These are phyloP conservation scores for Drosophila kuntzei DNA, from an alignment of 2,888 invertebrate species.

Conservation along the genomic window DNA sequence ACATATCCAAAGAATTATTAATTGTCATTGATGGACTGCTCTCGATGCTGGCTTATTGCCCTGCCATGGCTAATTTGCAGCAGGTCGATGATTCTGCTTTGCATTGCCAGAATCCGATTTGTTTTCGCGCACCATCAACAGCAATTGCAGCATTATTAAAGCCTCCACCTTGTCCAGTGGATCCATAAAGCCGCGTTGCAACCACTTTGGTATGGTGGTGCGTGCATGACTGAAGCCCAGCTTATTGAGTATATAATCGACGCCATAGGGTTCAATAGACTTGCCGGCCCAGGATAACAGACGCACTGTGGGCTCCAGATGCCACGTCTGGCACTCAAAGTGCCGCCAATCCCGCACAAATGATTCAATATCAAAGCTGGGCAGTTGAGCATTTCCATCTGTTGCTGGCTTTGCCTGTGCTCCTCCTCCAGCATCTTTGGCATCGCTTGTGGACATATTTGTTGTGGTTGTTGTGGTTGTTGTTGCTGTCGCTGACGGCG, in stretches of 20 bases:
- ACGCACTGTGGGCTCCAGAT: constrained; percentile 96
- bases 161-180: constrained; percentile 97
- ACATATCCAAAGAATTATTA: constrained; percentile 40
- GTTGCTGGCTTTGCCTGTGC: constrained; percentile 8
- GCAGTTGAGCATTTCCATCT: constrained; percentile 47
- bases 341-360: constrained; percentile 94
- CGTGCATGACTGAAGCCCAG: constrained; percentile 98
- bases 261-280: constrained; percentile 98
- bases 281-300: constrained; percentile 96
- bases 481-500: constrained; percentile 33
- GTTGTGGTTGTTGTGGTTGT: constrained; percentile 31
- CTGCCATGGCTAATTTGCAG: constrained; percentile 52
- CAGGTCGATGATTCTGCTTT: constrained; percentile 62
- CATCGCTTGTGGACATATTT: constrained; percentile 27
- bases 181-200: constrained; percentile 99
- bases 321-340: constrained; percentile 98
- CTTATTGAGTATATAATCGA: constrained; percentile 99
- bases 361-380: constrained; percentile 87
- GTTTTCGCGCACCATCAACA: constrained; percentile 87
- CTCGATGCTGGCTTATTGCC: constrained; percentile 11
- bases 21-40: constrained; percentile 58
- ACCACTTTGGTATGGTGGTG: constrained; percentile 99
- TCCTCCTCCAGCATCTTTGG: constrained; percentile 28
- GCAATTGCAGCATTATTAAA: constrained; percentile 90
- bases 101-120: constrained; percentile 72